Evolutionary conservation across 2,888 invertebrate genomes (phyloP).

Genomic region (Monoplex corrugatus): DNA sequence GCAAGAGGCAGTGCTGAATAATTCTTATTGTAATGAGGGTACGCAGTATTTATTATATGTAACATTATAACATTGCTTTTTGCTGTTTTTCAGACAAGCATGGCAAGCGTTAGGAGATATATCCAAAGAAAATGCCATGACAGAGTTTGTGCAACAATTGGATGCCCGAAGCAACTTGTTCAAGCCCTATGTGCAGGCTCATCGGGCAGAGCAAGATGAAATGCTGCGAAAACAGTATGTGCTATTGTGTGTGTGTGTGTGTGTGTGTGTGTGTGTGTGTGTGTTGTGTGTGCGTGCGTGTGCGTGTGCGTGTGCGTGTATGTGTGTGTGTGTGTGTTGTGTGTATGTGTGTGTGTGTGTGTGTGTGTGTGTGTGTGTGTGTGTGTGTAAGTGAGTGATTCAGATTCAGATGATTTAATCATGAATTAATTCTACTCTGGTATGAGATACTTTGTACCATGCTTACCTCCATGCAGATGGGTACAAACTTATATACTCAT

Average conservation of each 20-base stretch:
- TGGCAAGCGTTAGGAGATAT: conserved; percentile 96
- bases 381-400: neutral
- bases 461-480: too few species aligned
- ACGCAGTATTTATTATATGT: neutral
- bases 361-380: neutral
- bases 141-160: conserved; percentile 93
- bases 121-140: conserved; percentile 93
- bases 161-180: conserved; percentile 94
- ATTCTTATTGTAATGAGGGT: too few species aligned
- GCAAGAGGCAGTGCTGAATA: too few species aligned
- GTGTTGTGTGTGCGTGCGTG: neutral
- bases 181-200: conserved; percentile 94
- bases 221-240: conserved; percentile 86
- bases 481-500: too few species aligned
- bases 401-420: too few species aligned
- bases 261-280: conserved; percentile 1
- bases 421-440: too few species aligned
- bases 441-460: too few species aligned
- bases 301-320: neutral
- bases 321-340: neutral
- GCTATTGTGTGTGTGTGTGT: neutral
- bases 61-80: neutral
- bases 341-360: too few species aligned
- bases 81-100: conserved; percentile 85
- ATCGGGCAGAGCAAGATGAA: conserved; percentile 92